A percentile compares a stretch with the other conserved stretches of the same genome.
Evolutionary conservation across 2,888 invertebrate genomes (phyloP).

Genomic region (Octonoba sinensis): DNA sequence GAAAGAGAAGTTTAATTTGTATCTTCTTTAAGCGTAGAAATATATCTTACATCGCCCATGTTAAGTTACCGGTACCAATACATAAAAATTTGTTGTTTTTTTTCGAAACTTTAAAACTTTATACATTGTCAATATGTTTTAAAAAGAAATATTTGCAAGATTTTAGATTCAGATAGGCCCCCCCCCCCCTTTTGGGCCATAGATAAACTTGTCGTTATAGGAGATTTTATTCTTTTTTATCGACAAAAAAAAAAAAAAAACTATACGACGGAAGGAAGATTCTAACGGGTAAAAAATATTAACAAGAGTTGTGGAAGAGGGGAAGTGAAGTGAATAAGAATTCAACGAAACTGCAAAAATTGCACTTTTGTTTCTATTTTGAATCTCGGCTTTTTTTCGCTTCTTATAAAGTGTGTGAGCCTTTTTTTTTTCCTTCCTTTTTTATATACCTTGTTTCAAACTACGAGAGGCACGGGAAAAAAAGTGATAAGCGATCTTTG

Average conservation of each 20-base stretch:
- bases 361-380: constrained; percentile 34
- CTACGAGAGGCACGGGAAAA: not conserved
- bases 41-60: too few relatives aligned
- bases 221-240: too few relatives aligned
- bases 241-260: too few relatives aligned
- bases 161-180: too few relatives aligned
- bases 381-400: not conserved
- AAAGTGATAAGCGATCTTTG: constrained; percentile 51
- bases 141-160: too few relatives aligned
- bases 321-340: constrained; percentile 1
- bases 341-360: constrained; percentile 32
- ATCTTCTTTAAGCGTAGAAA: too few relatives aligned
- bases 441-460: not conserved
- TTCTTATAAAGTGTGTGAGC: constrained; percentile 18
- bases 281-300: constrained; percentile 7
- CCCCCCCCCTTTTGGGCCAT: too few relatives aligned
- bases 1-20: too few relatives aligned
- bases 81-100: not conserved
- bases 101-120: not conserved
- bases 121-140: not conserved
- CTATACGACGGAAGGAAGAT: too few relatives aligned
- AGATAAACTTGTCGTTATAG: too few relatives aligned
- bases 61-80: not conserved
- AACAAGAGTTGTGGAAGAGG: constrained; percentile 19
- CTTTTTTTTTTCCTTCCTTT: constrained; percentile 15